Base-by-base conservation (phyloP, 2,113 vertebrate genomes). In the Phycodurus eques region DNA sequence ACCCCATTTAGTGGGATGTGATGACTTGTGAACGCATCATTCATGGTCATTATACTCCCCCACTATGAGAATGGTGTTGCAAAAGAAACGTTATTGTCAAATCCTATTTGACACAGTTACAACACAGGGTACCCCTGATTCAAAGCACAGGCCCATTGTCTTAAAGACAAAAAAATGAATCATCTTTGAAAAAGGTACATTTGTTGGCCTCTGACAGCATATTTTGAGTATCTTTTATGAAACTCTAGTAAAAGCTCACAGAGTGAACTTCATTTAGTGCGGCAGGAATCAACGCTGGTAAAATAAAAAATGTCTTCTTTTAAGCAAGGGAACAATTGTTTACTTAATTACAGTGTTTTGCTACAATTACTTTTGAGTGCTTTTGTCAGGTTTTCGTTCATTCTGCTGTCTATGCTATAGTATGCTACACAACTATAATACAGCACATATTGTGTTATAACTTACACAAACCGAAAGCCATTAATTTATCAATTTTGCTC, bases 31-130 rank as follows among this genome's bases (percentile, higher is more conserved):
- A 81, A 87, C 80, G 86, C 80, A 74, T 87, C 91, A 88, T 85
- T 89, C 83, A 84, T 76, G 78, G 88, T 87, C 83, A 91, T 93
- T 92, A 92, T 85, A 87, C 90, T 87, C 90, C 85, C 88, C 88
- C 88, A 76, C 80, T 77, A 83, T 85, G 80, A 87, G 87, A 91
- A 91, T 92, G 84, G 84, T 73, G 75, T 82, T 68, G 88, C 79
- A 75, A 87, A 86, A 86, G 78, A 88, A 87, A 85, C 87, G 84
- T 87, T 88, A 89, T 90, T 81, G 74, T 76, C 76, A 88, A 88
- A 89, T 87, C 78, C 80, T 86, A 85, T 88, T 90, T 89, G 83
- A 84, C 83, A 86, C 87, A 89, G 82, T 88, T 92, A 87, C 77
- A 77, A 75, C 73, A 80, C 68, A 53, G 73, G 67, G 85, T 75